Evolutionary conservation across 2,113 vertebrate species (phyloP).

Genomic region (Eublepharis macularius): DNA sequence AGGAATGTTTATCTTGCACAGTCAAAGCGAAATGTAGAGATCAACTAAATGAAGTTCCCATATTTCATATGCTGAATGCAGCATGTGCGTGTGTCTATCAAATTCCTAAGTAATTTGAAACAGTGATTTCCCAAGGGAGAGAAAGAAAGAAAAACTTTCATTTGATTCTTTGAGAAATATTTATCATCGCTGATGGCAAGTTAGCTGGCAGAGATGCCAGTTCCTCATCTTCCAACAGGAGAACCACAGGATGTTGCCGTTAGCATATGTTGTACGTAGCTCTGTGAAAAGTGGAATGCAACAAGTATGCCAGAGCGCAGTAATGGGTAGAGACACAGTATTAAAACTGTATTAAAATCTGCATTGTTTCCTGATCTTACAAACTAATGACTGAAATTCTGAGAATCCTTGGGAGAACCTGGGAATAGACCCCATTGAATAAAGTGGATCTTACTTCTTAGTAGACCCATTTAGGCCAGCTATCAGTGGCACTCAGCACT

Average conservation of each 20-base stretch:
- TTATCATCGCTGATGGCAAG: not conserved
- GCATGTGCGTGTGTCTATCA: conserved; percentile 45
- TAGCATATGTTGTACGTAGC: not conserved
- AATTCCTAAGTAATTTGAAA: conserved; percentile 71
- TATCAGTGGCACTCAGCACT: not conserved
- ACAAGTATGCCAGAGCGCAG: not conserved
- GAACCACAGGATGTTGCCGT: not conserved
- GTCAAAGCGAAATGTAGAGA: conserved; percentile 51
- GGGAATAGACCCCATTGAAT: too few species aligned
- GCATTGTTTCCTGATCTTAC: not conserved
- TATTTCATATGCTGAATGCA: conserved; percentile 58
- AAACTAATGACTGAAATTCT: too few species aligned
- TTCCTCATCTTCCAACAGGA: rapidly evolving
- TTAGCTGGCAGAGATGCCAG: not conserved
- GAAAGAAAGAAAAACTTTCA: not conserved
- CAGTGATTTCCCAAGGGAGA: conserved; percentile 49
- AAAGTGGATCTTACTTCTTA: too few species aligned
- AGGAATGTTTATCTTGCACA: conserved; percentile 35
- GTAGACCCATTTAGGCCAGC: too few species aligned
- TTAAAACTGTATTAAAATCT: not conserved
- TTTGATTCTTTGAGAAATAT: conserved; percentile 11
- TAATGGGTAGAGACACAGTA: not conserved
- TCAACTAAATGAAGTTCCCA: conserved; percentile 31
- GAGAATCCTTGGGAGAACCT: too few species aligned
- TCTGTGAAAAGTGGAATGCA: conserved; percentile 17